Evolutionary conservation across 2,113 vertebrate species (phyloP).

Genomic region (Fregetta grallaria): DNA sequence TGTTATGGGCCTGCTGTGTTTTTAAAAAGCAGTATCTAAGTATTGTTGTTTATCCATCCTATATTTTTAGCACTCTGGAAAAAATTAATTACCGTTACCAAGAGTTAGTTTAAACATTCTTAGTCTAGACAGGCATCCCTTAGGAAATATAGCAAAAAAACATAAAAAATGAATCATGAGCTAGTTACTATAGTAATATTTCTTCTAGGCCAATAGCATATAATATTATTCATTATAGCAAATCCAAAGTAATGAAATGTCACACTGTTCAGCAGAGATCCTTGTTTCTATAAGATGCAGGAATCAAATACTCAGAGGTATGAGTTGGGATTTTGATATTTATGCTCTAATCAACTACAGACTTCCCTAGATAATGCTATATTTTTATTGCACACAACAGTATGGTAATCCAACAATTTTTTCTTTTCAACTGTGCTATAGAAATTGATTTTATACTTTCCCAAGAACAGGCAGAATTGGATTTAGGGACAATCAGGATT

Average conservation of each 20-base stretch:
- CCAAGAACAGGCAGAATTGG: neutral
- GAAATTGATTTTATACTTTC: constrained; percentile 28
- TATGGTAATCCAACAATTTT: constrained; percentile 23
- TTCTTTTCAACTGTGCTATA: neutral
- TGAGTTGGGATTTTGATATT: neutral
- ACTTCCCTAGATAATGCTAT: neutral
- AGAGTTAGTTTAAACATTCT: constrained; percentile 53
- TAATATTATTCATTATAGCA: neutral
- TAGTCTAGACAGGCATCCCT: constrained; percentile 27
- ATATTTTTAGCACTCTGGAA: neutral
- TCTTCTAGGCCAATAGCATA: constrained; percentile 8
- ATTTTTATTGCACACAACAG: neutral
- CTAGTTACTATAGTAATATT: constrained; percentile 49
- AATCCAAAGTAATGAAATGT: constrained; percentile 28
- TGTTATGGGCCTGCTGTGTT: neutral
- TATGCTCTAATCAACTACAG: neutral
- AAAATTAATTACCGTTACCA: constrained; percentile 5
- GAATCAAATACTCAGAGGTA: neutral
- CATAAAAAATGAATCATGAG: constrained; percentile 29
- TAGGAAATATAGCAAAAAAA: neutral
- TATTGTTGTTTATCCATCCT: neutral
- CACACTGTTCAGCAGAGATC: constrained; percentile 11
- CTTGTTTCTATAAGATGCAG: neutral
- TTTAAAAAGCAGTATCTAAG: neutral
- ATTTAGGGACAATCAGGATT: constrained; percentile 13